Conservation (phyloP, 1,140 invertebrate genomes). For the Bombyx mandarina region DNA sequence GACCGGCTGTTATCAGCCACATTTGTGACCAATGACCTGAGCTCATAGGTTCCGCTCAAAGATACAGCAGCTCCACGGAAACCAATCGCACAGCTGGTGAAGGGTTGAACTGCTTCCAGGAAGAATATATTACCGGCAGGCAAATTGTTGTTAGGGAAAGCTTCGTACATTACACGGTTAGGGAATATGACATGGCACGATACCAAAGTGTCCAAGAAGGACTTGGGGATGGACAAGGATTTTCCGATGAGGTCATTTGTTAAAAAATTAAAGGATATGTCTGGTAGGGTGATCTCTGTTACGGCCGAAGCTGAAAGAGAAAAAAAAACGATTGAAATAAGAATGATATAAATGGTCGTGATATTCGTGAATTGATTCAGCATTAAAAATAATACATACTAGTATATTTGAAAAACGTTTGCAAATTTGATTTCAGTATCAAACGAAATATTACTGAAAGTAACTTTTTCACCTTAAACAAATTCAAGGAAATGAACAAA, state of each 20-base stretch:
- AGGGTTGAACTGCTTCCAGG: constrained; percentile 15
- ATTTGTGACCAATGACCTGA: constrained; percentile 24
- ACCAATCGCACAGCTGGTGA: constrained; percentile 25
- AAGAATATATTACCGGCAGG: constrained; percentile 17
- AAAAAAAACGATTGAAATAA: no score
- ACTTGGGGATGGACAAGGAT: constrained; percentile 24
- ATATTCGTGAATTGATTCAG: no score
- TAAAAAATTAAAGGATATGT: constrained; percentile 17
- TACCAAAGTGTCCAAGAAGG: constrained; percentile 22
- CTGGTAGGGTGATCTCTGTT: constrained; percentile 23
- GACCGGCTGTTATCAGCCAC: constrained; percentile 15
- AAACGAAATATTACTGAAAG: no score
- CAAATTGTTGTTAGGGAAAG: constrained; percentile 25
- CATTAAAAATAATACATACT: no score
- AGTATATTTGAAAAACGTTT: no score
- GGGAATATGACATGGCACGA: constrained; percentile 31
- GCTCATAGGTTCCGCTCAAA: constrained; percentile 36
- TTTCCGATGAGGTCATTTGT: constrained; percentile 21
- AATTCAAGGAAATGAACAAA: no score
- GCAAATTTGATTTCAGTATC: no score
- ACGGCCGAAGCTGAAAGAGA: constrained; percentile 25
- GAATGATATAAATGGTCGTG: no score
- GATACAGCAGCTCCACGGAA: constrained; percentile 23
- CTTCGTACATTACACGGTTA: constrained; percentile 27
- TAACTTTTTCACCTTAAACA: no score